Base-by-base conservation (phyloP, 1,140 invertebrate species). In the Drosophila seguyi region DNA sequence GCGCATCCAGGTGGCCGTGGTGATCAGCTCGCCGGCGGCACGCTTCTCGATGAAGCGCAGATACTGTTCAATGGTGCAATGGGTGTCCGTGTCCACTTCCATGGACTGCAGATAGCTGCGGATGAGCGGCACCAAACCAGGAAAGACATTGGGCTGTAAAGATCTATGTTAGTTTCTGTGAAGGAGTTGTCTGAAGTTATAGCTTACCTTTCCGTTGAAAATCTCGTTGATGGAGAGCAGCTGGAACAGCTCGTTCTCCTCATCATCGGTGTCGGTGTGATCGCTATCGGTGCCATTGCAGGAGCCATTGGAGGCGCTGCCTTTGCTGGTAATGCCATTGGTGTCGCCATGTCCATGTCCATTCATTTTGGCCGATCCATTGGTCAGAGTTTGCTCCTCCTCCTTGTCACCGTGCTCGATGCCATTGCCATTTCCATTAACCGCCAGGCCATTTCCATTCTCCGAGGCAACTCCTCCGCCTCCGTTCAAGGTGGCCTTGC, bases 31-130 rank as follows among this genome's bases (percentile, higher is more conserved):
- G 74, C 98, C 98, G 75, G 96, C 96, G 10, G 98, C 98, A 81
- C 98, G 94, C 74, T 95, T 95, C 91, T 98, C 96, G 91, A 99
- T 99, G 44, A 99, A 95, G 90, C 97, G 97, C 53, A 99, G 95
- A 94, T 99, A 99, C 93, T 99, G 97, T 93, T 98, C 96, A 79
- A 99, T 97, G 6, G 98, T 99, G 93, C 98, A 99, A 91, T 98
- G 97, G 27, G 98, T 99, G 92, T 99, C 98, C 7, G 98, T 97
- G 94, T 99, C 98, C 47, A 99, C 96, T 92, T 99, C 98, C 95
- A 99, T 97, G 50, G 96, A 96, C 60, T 95, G 96, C 72, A 99
- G 94, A 93, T 99, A 99, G 78, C 97, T 97, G 84, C 98, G 96
- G 39, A 99, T 98, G 55, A 99, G 93, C 10, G 98, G 97, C 60